Evolutionary conservation across 64 coral and sea anemone genomes (phyloP).

Genomic region (Acropora yongei): DNA sequence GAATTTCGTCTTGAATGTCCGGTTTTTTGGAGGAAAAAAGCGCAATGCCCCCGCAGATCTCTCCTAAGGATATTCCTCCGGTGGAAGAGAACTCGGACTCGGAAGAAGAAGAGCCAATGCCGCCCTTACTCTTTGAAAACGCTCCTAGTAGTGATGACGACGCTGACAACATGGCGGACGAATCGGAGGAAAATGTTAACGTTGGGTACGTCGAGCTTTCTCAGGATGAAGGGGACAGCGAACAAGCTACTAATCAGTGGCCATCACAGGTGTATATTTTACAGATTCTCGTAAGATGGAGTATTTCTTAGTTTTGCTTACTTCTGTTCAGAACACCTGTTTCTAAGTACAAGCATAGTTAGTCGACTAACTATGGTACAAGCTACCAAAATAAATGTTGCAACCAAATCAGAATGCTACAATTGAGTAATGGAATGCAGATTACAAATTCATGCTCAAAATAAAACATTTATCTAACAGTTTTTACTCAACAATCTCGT

Average conservation of each 20-base stretch:
- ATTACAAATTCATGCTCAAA: too few species aligned
- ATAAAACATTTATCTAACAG: too few species aligned
- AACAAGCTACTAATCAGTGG: constrained; percentile 14
- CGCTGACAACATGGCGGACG: constrained; percentile 27
- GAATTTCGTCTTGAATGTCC: constrained; percentile 17
- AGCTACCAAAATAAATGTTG: too few species aligned
- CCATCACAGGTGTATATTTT: background rate
- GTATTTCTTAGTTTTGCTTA: background rate
- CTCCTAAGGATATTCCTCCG: constrained; percentile 62
- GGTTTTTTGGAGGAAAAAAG: constrained; percentile 6
- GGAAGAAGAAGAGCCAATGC: constrained; percentile 53
- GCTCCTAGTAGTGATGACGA: constrained; percentile 56
- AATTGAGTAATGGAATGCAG: too few species aligned
- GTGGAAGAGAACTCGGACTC: constrained; percentile 22
- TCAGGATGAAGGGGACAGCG: constrained; percentile 36
- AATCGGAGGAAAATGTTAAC: background rate
- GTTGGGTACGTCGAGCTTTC: constrained; percentile 60
- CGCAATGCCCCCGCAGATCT: constrained; percentile 62
- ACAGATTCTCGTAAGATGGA: background rate
- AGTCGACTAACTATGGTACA: too few species aligned
- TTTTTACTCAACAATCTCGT: too few species aligned
- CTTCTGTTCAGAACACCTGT: background rate
- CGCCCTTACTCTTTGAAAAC: constrained; percentile 5
- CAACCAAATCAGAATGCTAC: too few species aligned
- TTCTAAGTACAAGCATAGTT: too few species aligned